phyloP scores from a whole-genome alignment of 2,888 invertebrate genomes.

The Caenorhabditis sp. region DNA sequence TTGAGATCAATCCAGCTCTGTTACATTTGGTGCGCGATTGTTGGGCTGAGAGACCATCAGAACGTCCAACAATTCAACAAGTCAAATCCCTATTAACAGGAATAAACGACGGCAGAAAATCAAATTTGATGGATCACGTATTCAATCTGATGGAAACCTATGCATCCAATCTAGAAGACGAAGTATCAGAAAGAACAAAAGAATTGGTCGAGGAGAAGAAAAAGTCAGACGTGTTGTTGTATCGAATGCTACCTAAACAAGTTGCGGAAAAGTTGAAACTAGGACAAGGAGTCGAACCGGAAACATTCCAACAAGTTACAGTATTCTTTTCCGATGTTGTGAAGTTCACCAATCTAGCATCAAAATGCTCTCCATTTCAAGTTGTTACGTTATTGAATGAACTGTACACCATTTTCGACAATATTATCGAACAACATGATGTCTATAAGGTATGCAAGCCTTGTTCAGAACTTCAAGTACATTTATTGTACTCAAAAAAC shows the following conservation, averaged over 20 bases:
- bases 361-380: slow-evolving; percentile 58
- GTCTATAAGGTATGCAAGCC: slow-evolving; percentile 64
- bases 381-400: slow-evolving; percentile 63
- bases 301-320: slow-evolving; percentile 56
- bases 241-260: slow-evolving; percentile 59
- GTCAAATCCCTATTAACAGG: slow-evolving; percentile 28
- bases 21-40: slow-evolving; percentile 57
- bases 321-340: slow-evolving; percentile 64
- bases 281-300: slow-evolving; percentile 55
- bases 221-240: slow-evolving; percentile 61
- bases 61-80: slow-evolving; percentile 52
- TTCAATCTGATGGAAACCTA: slow-evolving; percentile 60
- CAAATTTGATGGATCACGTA: slow-evolving; percentile 63
- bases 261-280: slow-evolving; percentile 59
- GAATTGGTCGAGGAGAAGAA: slow-evolving; percentile 66
- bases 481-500: too few relatives aligned
- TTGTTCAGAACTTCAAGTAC: too few relatives aligned
- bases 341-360: slow-evolving; percentile 54
- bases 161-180: slow-evolving; percentile 55
- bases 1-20: slow-evolving; percentile 21
- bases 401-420: slow-evolving; percentile 64
- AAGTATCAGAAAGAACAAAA: slow-evolving; percentile 46
- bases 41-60: slow-evolving; percentile 55
- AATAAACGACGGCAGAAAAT: slow-evolving; percentile 34
- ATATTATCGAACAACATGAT: too few relatives aligned